A percentile compares a stretch with the other conserved stretches of the same genome.
Evolutionary conservation across 1,140 invertebrate genomes (phyloP).

Genomic region (Leptopilina clavipes): DNA sequence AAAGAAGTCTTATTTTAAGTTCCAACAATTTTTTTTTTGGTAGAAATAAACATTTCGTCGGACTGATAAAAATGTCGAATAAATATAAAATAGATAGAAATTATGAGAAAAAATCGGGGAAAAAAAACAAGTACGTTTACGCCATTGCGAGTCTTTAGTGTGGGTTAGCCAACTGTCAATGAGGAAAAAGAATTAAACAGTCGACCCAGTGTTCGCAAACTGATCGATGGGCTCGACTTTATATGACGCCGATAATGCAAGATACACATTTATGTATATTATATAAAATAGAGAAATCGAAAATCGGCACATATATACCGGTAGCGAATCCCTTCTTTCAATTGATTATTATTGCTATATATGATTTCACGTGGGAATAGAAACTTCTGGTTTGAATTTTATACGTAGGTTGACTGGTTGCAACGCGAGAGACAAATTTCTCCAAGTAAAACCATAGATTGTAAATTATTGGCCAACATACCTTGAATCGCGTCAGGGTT

Average conservation of each 20-base stretch:
- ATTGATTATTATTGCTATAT: neutral
- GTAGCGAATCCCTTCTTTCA: conserved; percentile 24
- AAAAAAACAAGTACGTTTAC: neutral
- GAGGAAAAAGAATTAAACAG: conserved; percentile 24
- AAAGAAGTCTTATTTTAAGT: no score
- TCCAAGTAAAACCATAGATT: neutral
- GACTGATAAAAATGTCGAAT: no score
- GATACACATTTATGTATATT: neutral
- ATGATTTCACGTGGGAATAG: conserved; percentile 29
- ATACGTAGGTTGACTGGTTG: conserved; percentile 22
- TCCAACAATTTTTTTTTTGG: no score
- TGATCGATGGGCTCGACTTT: conserved; percentile 29
- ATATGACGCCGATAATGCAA: conserved; percentile 11
- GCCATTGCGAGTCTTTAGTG: conserved; percentile 19
- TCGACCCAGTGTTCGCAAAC: neutral
- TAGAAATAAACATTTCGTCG: no score
- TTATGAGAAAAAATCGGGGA: neutral
- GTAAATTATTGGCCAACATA: conserved; percentile 12
- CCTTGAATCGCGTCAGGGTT: conserved; percentile 13
- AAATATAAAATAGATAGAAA: neutral
- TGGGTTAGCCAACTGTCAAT: conserved; percentile 31
- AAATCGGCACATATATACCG: neutral
- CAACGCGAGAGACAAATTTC: neutral
- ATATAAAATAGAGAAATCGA: conserved; percentile 3
- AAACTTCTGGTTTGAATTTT: neutral